Percentiles rank a stretch among this genome's conserved stretches.
These are phyloP conservation scores for Dendrocincla tyrannina DNA, from an alignment of 2,797 vertebrate species.

Conservation along the genomic window DNA sequence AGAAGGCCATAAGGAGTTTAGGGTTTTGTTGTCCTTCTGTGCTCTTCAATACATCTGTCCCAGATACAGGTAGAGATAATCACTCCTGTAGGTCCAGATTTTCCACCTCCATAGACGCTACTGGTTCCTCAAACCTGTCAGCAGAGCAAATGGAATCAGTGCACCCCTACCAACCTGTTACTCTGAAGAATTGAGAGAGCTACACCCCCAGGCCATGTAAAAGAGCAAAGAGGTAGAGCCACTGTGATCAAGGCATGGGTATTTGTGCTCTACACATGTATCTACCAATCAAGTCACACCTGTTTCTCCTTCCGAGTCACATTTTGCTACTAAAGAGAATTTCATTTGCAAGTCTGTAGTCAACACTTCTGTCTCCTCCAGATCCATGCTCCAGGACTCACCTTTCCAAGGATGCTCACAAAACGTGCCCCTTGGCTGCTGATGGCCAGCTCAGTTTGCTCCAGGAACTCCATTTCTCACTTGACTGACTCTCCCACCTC, in stretches of 20 bases:
- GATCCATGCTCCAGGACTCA: neutral
- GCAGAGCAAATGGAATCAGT: neutral
- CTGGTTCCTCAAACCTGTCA: neutral
- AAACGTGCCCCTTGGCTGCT: accelerated
- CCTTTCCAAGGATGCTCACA: neutral
- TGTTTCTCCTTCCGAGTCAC: neutral
- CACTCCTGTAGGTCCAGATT: neutral
- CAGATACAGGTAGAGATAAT: neutral
- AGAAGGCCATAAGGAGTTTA: neutral
- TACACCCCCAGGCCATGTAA: neutral
- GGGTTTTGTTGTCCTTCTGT: neutral
- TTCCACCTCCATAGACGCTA: neutral
- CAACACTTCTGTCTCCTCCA: neutral
- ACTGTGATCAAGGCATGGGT: neutral
- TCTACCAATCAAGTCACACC: neutral
- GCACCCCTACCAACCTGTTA: neutral
- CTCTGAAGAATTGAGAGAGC: neutral
- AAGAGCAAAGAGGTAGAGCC: neutral
- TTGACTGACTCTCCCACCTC: neutral
- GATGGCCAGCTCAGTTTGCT: neutral
- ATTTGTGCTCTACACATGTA: neutral
- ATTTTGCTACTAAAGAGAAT: neutral
- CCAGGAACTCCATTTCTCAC: neutral
- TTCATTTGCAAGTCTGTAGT: neutral
- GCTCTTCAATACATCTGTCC: neutral